These are phyloP conservation scores for Malurus alboscapulatus DNA, from an alignment of 2,113 vertebrate genomes.

Conservation along the genomic window DNA sequence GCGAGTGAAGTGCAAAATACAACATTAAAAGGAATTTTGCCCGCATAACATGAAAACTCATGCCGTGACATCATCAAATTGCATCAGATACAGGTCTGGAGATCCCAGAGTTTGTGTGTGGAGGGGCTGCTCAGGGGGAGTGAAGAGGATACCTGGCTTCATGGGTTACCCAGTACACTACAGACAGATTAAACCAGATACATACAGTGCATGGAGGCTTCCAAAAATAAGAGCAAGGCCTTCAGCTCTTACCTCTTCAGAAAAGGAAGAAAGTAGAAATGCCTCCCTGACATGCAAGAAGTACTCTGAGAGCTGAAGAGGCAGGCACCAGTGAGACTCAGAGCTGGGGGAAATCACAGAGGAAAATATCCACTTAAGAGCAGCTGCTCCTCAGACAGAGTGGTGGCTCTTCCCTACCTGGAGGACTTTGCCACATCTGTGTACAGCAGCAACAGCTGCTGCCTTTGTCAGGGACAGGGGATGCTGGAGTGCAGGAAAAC, in stretches of 20 bases:
- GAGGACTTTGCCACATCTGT: not conserved
- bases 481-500: not conserved
- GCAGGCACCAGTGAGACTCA: not conserved
- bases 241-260: not conserved
- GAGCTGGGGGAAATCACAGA: not conserved
- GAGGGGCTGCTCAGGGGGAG: not conserved
- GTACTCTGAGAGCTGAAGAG: not conserved
- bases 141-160: not conserved
- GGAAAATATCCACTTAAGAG: not conserved
- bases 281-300: not conserved
- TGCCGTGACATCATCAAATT: not conserved
- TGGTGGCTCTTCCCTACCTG: not conserved
- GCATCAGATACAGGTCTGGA: not conserved
- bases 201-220: not conserved
- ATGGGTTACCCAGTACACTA: not conserved
- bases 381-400: not conserved
- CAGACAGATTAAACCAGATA: not conserved
- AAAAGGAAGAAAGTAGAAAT: not conserved
- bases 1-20: not conserved
- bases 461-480: not conserved
- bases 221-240: not conserved
- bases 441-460: slow-evolving; percentile 13
- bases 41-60: not conserved
- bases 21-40: not conserved
- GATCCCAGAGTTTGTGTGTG: not conserved